phyloP scores from a whole-genome alignment of 2,797 vertebrate genomes.

The Lacerta viridis region DNA sequence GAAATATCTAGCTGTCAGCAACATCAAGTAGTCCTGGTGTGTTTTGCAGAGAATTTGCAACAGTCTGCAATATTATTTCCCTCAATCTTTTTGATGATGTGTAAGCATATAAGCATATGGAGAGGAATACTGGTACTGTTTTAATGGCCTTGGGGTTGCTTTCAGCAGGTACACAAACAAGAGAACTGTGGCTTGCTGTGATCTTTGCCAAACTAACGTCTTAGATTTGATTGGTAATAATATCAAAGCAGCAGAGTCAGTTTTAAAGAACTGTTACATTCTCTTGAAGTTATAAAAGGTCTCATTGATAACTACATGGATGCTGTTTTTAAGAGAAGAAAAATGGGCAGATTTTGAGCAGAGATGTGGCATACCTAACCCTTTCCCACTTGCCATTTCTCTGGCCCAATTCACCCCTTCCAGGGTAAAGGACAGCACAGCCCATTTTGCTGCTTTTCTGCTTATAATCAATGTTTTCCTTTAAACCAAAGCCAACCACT shows the following conservation, averaged over 20 bases:
- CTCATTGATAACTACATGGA: background rate
- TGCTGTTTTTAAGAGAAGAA: background rate
- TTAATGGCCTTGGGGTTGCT: background rate
- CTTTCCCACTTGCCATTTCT: background rate
- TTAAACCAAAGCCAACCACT: background rate
- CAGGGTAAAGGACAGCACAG: background rate
- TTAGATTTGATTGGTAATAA: slow-evolving; percentile 1
- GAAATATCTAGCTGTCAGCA: slow-evolving; percentile 10
- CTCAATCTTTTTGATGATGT: slow-evolving; percentile 24
- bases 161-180: slow-evolving; percentile 2
- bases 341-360: background rate
- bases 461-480: background rate
- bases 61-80: background rate
- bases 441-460: background rate
- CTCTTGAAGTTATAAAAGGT: background rate
- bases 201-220: background rate
- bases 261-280: slow-evolving; percentile 18
- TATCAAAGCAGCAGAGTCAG: background rate
- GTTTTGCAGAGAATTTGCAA: background rate
- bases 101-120: slow-evolving; percentile 27
- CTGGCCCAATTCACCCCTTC: background rate
- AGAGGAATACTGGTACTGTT: slow-evolving; percentile 21
- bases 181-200: background rate
- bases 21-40: background rate
- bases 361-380: background rate